Evolutionary conservation across 64 coral and sea anemone genomes (phyloP).

Genomic region (Pocillopora verrucosa): DNA sequence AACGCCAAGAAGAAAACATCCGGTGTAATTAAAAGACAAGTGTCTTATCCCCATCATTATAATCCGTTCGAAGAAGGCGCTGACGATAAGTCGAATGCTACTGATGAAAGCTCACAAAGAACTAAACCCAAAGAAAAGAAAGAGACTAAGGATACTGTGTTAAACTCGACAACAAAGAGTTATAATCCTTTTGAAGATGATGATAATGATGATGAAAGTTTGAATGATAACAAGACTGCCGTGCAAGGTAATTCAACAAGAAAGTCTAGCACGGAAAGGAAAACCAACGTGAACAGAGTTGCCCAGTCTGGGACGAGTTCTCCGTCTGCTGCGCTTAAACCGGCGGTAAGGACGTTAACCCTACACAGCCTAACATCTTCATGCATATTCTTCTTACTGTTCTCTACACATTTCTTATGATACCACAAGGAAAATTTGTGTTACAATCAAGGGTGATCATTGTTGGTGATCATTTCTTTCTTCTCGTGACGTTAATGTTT

Average conservation of each 20-base stretch:
- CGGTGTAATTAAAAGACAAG: not conserved
- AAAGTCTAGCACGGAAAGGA: constrained; percentile 20
- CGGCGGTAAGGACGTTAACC: not conserved
- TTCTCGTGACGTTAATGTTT: too few relatives aligned
- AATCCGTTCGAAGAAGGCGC: constrained; percentile 86
- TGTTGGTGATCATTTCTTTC: too few relatives aligned
- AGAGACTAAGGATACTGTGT: not conserved
- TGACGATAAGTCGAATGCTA: constrained; percentile 1
- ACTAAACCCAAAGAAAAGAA: not conserved
- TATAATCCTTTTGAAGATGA: constrained; percentile 91
- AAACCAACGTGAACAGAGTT: not conserved
- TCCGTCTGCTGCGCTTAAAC: not conserved
- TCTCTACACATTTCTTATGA: not conserved
- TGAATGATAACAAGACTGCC: not conserved
- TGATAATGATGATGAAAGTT: constrained; percentile 10
- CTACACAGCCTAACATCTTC: too few relatives aligned
- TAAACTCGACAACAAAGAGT: not conserved
- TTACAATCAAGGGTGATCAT: too few relatives aligned
- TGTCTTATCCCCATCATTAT: constrained; percentile 48
- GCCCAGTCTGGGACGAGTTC: not conserved
- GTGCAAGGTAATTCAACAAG: not conserved
- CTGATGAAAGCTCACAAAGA: constrained; percentile 5
- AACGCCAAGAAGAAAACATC: not conserved
- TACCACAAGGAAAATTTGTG: not conserved
- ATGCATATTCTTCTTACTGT: not conserved